Base-by-base conservation (phyloP, 2,113 vertebrate genomes). In the Etheostoma cragini region DNA sequence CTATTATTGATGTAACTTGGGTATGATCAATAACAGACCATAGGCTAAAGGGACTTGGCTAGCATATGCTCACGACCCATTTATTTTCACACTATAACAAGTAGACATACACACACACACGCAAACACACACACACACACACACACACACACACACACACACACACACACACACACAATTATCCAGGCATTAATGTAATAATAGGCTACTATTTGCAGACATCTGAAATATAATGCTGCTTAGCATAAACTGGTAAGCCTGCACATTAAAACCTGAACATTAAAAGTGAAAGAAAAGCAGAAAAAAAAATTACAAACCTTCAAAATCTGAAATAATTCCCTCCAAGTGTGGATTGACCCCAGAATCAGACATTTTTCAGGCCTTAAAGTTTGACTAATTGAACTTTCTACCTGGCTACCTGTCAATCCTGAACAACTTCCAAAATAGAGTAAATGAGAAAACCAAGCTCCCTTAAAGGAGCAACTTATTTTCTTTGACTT, bases 241-340 rank as follows among this genome's bases (percentile, higher is more conserved):
- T 21, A 21, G 15, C 16, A 50, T 33, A 58, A 86, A 56, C 14
- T 24, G 24, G 26, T 26, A 62, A 13, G n/a, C 4, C 64, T 50
- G 14, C 52, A 53, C 14, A 45, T 16, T 16, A 21, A 26, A n/a
- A 13, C 4, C 64, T 50, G 14, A 56, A 53, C 14, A 45, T 16
- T 16, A 21, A 26, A n/a, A 46, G 4, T 58, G 35, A 0, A 22
- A 78, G 17, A 69, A 26, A 70, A 54, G 56, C 15, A 76, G 57
- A 84, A 74, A 88, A 70, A 70, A 4, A 47, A 74, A 84, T 72
- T 52, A 95, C 96, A 85, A 93, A 97, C 97, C 97, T 97, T 98
- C 97, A 94, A 98, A 98, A 93, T 98, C 97, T 62, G 96, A 98
- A 93, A 98, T 97, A 91, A 98, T 98, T 84, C 97, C 97, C 85